These are phyloP conservation scores for Mugil cephalus DNA, from an alignment of 2,113 vertebrate genomes.

Conservation along the genomic window DNA sequence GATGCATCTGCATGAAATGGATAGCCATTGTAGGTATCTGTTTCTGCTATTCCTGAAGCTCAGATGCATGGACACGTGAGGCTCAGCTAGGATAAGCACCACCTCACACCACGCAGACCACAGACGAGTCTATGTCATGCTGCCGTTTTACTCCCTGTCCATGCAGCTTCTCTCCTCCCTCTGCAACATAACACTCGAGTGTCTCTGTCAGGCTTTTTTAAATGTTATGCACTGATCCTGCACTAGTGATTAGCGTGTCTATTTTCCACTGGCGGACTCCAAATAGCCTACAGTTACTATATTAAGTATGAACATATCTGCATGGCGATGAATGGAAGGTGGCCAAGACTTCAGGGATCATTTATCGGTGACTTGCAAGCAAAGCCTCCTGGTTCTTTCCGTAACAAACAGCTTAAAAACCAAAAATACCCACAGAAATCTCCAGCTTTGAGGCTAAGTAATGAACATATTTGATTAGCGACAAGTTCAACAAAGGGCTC, in stretches of 20 bases:
- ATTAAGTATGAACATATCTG: conserved; percentile 42
- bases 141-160: conserved; percentile 17
- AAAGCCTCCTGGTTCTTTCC: not conserved
- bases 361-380: conserved; percentile 5
- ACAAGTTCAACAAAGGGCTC: conserved; percentile 8
- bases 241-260: conserved; percentile 46
- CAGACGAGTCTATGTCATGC: conserved; percentile 13
- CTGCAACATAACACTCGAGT: conserved; percentile 31
- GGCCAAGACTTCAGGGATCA: conserved; percentile 13
- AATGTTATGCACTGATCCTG: conserved; percentile 48
- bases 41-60: not conserved
- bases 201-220: conserved; percentile 35
- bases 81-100: too few relatives aligned
- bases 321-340: conserved; percentile 47
- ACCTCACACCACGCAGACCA: conserved; percentile 26
- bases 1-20: not conserved
- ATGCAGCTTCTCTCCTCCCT: conserved; percentile 9
- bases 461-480: conserved; percentile 9
- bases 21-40: not conserved
- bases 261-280: conserved; percentile 71
- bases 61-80: not conserved
- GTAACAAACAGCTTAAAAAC: not conserved
- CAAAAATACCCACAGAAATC: not conserved
- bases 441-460: conserved; percentile 7
- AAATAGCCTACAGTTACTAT: conserved; percentile 57